Conservation (phyloP, 1,140 invertebrate species). For the Nephotettix cincticeps region DNA sequence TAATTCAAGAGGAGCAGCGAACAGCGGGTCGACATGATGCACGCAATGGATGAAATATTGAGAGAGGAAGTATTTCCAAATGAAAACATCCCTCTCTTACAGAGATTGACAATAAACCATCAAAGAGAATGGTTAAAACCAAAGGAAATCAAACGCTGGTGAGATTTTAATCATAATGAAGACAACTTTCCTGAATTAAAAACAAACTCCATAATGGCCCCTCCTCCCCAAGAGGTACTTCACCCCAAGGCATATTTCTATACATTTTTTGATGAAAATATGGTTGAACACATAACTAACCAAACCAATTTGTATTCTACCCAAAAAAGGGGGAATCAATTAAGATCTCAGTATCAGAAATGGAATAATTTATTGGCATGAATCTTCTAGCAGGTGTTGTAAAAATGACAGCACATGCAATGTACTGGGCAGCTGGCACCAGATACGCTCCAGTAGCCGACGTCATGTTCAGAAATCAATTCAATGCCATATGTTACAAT, state of each 20-base stretch:
- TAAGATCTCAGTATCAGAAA: background rate
- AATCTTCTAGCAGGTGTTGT: constrained; percentile 35
- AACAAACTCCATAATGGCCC: no score
- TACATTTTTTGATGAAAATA: constrained; percentile 7
- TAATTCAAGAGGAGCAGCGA: no score
- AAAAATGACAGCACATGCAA: constrained; percentile 29
- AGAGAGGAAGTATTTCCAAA: no score
- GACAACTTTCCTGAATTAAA: no score
- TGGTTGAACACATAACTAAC: background rate
- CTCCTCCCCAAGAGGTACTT: no score
- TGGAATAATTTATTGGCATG: constrained; percentile 37
- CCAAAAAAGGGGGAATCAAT: background rate
- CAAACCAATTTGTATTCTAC: constrained; percentile 6
- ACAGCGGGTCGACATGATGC: no score
- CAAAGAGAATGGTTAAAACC: no score
- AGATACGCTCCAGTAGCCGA: background rate
- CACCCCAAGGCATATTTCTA: constrained; percentile 10
- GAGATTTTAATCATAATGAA: no score
- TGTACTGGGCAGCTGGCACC: constrained; percentile 38
- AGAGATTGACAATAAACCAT: no score
- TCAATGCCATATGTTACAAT: background rate
- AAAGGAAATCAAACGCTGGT: no score
- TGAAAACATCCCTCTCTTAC: no score
- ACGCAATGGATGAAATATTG: no score
- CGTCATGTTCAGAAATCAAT: background rate